A percentile compares a stretch with the other conserved stretches of the same genome.
These are phyloP conservation scores for Engystomops pustulosus DNA, from an alignment of 2,113 vertebrate species.

Conservation along the genomic window DNA sequence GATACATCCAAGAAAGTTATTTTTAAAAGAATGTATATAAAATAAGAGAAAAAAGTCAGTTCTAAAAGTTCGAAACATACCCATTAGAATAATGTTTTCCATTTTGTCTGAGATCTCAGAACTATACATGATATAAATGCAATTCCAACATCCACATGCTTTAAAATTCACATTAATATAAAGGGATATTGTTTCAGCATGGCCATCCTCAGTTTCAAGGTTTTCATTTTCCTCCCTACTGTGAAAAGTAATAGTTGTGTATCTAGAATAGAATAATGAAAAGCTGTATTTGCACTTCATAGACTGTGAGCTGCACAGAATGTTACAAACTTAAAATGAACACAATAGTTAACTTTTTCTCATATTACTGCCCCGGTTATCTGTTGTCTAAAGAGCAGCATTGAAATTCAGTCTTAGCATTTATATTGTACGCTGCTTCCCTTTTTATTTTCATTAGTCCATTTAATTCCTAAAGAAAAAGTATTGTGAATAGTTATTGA, in stretches of 20 bases:
- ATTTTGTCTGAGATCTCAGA: constrained; percentile 43
- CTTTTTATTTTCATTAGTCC: background rate
- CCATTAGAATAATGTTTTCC: constrained; percentile 16
- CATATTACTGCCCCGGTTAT: background rate
- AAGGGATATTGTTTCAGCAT: constrained; percentile 58
- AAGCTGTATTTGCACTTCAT: constrained; percentile 16
- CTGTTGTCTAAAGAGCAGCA: background rate
- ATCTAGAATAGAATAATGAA: background rate
- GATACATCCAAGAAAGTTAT: background rate
- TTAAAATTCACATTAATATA: constrained; percentile 61
- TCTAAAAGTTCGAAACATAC: background rate
- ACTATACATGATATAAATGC: constrained; percentile 59
- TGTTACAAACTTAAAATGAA: constrained; percentile 2
- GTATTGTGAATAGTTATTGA: background rate
- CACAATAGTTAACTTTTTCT: constrained; percentile 25
- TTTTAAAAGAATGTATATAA: background rate
- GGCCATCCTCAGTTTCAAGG: constrained; percentile 52
- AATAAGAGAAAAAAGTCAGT: background rate
- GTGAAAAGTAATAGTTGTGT: constrained; percentile 4
- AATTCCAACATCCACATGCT: constrained; percentile 62
- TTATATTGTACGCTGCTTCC: background rate
- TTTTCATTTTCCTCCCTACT: constrained; percentile 49
- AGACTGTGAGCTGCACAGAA: constrained; percentile 1
- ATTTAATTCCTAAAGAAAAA: background rate
- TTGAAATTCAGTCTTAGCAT: background rate